Base-by-base conservation (phyloP, 30 jellyfish, hydroid and myxozoan species). In the Clytia hemisphaerica region DNA sequence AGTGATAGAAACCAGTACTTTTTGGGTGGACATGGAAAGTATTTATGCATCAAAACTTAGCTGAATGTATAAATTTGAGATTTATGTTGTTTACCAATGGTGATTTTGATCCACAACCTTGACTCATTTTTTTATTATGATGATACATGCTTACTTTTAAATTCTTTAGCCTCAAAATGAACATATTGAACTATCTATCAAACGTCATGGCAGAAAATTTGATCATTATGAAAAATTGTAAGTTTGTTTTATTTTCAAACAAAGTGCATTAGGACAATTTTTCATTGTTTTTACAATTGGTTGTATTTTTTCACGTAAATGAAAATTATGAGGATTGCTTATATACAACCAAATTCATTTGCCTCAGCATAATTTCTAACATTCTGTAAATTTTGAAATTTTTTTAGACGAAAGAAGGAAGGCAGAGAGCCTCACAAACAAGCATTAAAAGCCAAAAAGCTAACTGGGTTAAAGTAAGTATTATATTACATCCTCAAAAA, bases 351-450 rank as follows among this genome's bases (percentile, higher is more conserved):
- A n/a, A n/a, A n/a, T n/a, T n/a, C n/a, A 42, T 42, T 9, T 42
- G n/a, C 53, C 15, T 42, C n/a, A 9, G 12, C n/a, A n/a, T 42
- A n/a, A 12, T 24, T 28, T 4, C 24, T 16, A 0, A 25, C 6
- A 16, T 12, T 15, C 48, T 27, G 53, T 12, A 55, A 3, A 26
- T 0, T 21, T 47, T 9, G 26, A 14, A 16, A 19, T 47, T 6
- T 21, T 66, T 54, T 21, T 51, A 90, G 98, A 29, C 98, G 98
- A 50, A 90, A 90, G 83, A 80, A 81, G 78, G 94, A 75, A 63
- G 98, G 95, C 64, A 75, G 98, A 69, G 94, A 80, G 59, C 95
- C 95, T 34, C 94, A 90, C 38, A 89, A 68, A 29, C 45, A 68
- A 34, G 84, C 98, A 22, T 45, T 67, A 10, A 76, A 90, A 50